phyloP scores from a whole-genome alignment of 2,113 vertebrate genomes.

The Heterocephalus glaber region DNA sequence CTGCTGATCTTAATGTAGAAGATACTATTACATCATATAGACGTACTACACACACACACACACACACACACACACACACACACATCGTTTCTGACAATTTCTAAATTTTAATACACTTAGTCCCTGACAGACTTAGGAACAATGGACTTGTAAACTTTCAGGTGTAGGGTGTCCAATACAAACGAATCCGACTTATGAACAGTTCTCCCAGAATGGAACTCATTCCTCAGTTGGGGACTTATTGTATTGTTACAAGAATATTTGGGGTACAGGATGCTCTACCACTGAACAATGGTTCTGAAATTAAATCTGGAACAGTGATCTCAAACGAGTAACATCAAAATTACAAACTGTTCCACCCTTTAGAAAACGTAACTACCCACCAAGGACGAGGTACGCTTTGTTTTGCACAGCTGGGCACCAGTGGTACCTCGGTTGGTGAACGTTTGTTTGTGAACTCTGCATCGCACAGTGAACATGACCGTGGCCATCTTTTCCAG shows the following conservation, averaged over 20 bases:
- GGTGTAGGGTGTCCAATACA: not conserved
- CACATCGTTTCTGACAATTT: not conserved
- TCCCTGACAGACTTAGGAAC: not conserved
- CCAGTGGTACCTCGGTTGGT: not conserved
- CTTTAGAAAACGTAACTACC: not conserved
- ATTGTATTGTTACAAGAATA: not conserved
- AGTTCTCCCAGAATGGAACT: not conserved
- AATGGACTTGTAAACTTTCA: not conserved
- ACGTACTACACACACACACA: too few relatives aligned
- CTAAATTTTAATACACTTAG: not conserved
- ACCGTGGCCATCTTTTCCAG: not conserved
- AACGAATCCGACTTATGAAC: not conserved
- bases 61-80: too few relatives aligned
- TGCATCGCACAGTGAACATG: not conserved
- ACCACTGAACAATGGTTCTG: not conserved
- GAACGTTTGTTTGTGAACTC: not conserved
- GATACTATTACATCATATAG: not conserved
- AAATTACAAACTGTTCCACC: not conserved
- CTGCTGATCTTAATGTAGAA: not conserved
- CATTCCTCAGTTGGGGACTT: not conserved
- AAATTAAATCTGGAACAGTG: conserved; percentile 14
- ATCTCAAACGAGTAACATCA: not conserved
- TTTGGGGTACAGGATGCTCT: not conserved
- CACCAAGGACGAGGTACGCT: not conserved
- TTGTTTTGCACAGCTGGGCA: not conserved